These are phyloP conservation scores for Corticium candelabrum DNA, from an alignment of 37 sponge, comb jelly and placozoan species.

Conservation along the genomic window DNA sequence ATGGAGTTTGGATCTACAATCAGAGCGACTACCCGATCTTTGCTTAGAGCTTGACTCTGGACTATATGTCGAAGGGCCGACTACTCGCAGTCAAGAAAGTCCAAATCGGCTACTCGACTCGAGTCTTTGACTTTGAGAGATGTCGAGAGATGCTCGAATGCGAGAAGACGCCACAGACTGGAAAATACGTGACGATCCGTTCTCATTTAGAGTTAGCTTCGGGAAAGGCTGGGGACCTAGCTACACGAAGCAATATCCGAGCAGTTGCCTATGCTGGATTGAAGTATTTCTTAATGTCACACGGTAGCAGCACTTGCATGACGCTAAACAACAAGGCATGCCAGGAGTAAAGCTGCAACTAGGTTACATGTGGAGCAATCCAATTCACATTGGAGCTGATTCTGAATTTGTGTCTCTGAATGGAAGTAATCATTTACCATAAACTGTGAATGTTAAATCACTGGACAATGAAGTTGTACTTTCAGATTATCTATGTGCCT, in stretches of 20 bases:
- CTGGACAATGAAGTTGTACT: too few species aligned
- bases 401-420: too few species aligned
- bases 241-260: not conserved
- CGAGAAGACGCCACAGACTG: not conserved
- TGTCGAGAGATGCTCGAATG: not conserved
- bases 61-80: not conserved
- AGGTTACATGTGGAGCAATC: too few species aligned
- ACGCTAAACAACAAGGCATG: too few species aligned
- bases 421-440: too few species aligned
- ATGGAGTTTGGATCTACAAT: not conserved
- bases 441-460: too few species aligned
- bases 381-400: too few species aligned
- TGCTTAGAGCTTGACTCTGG: not conserved
- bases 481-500: too few species aligned
- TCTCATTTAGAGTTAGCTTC: not conserved
- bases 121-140: not conserved
- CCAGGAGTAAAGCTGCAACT: too few species aligned
- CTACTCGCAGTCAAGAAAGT: not conserved
- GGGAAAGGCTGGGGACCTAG: conserved; percentile 8
- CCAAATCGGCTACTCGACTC: not conserved
- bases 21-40: not conserved
- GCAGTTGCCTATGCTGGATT: not conserved
- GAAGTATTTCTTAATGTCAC: not conserved
- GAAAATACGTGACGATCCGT: not conserved
- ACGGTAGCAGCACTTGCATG: too few species aligned